A percentile compares a stretch with the other conserved stretches of the same genome.
These are phyloP conservation scores for Cyphomyrmex costatus DNA, from an alignment of 1,140 invertebrate species.

Conservation along the genomic window DNA sequence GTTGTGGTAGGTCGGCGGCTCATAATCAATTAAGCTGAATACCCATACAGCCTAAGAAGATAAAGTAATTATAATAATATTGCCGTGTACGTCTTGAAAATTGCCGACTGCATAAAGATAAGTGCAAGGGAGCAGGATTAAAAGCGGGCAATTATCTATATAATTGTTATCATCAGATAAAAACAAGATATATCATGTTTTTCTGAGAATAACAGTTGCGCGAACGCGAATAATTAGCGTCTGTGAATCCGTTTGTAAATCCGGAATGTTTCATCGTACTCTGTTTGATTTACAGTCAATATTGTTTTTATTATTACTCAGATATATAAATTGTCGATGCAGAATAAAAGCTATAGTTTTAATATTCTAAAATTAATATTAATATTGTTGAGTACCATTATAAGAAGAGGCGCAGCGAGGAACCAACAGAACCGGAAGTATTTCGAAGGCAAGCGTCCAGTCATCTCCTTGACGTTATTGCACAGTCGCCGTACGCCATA, in stretches of 20 bases:
- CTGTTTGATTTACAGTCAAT: not conserved
- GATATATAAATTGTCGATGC: not conserved
- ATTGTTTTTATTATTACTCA: not conserved
- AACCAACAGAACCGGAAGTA: constrained; percentile 96
- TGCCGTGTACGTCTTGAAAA: not conserved
- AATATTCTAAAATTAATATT: not conserved
- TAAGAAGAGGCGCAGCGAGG: constrained; percentile 92
- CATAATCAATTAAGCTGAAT: constrained; percentile 95
- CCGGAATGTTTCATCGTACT: not conserved
- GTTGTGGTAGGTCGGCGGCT: constrained; percentile 93
- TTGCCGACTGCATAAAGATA: not conserved
- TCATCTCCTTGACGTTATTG: constrained; percentile 95
- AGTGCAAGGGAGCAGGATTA: not conserved
- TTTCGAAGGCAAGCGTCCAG: constrained; percentile 91
- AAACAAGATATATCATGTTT: constrained; percentile 11
- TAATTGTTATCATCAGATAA: not conserved
- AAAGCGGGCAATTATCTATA: constrained; percentile 28
- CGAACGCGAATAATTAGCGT: not conserved
- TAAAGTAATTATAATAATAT: constrained; percentile 45
- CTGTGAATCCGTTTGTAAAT: constrained; percentile 2
- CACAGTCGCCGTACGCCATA: constrained; percentile 94
- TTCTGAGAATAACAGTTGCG: constrained; percentile 12
- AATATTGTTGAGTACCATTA: constrained; percentile 88
- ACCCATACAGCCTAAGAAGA: constrained; percentile 92
- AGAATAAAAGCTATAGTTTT: not conserved